Evolutionary conservation across 2,113 vertebrate species (phyloP).

Genomic region (Siniperca knerii): DNA sequence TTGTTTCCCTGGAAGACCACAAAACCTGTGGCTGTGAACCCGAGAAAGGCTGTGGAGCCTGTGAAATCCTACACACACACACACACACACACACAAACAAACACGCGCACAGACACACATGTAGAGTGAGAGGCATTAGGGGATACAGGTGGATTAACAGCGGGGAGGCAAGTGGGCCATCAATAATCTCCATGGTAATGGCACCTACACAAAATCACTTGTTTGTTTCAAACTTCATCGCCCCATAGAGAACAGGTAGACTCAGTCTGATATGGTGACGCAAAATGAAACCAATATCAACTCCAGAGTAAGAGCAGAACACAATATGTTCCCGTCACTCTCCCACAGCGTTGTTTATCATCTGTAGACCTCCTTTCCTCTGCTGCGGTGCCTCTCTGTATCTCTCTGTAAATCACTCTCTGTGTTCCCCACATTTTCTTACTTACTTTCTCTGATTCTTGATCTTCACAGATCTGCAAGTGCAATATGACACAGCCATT

Average conservation of each 20-base stretch:
- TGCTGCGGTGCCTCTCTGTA: not conserved
- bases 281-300: constrained; percentile 16
- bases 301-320: not conserved
- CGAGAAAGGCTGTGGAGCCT: constrained; percentile 94
- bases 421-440: not conserved
- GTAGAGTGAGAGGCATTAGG: constrained; percentile 15
- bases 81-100: constrained; percentile 33
- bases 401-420: constrained; percentile 1
- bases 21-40: constrained; percentile 96
- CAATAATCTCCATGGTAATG: constrained; percentile 42
- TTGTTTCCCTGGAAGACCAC: constrained; percentile 99
- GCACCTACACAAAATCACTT: constrained; percentile 14
- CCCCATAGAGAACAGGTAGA: not conserved
- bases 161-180: constrained; percentile 13
- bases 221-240: constrained; percentile 7
- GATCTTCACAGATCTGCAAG: constrained; percentile 1
- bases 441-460: not conserved
- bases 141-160: constrained; percentile 43
- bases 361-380: not conserved
- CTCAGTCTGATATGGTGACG: not conserved
- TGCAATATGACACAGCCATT: constrained; percentile 15
- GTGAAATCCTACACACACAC: constrained; percentile 89
- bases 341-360: not conserved
- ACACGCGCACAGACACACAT: constrained; percentile 10
- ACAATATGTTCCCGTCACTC: constrained; percentile 27